phyloP scores from a whole-genome alignment of 2,888 invertebrate species.

The Phyllotreta cruciferae region DNA sequence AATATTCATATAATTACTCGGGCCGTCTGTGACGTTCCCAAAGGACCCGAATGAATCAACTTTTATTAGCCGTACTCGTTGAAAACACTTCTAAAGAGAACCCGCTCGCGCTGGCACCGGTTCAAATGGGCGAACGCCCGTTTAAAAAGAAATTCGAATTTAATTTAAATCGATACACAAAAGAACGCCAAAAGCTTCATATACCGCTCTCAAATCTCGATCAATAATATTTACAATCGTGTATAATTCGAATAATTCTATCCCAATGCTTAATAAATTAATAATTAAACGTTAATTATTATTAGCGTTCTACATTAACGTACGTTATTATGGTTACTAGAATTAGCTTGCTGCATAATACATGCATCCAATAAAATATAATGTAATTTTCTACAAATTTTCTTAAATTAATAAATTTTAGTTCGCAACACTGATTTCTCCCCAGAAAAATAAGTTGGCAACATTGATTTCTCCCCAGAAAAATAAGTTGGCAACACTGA shows the following conservation, averaged over 20 bases:
- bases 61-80: slow-evolving; percentile 33
- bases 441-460: too few species aligned
- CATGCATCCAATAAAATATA: too few species aligned
- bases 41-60: slow-evolving; percentile 35
- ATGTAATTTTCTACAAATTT: too few species aligned
- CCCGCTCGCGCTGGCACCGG: slow-evolving; percentile 34
- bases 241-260: slow-evolving; percentile 9
- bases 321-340: too few species aligned
- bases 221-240: too few species aligned
- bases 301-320: slow-evolving; percentile 15
- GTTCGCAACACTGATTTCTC: too few species aligned
- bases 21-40: slow-evolving; percentile 26
- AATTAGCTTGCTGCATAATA: too few species aligned
- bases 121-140: slow-evolving; percentile 27
- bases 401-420: too few species aligned
- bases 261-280: slow-evolving; percentile 13
- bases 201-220: too few species aligned
- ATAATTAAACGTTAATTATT: slow-evolving; percentile 27
- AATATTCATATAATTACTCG: slow-evolving; percentile 31
- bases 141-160: neutral
- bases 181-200: neutral
- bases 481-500: too few species aligned
- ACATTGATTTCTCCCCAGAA: too few species aligned
- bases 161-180: slow-evolving; percentile 2
- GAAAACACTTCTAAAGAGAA: slow-evolving; percentile 33